These are phyloP conservation scores for Crenuchus spilurus DNA, from an alignment of 2,797 vertebrate genomes.

Conservation along the genomic window DNA sequence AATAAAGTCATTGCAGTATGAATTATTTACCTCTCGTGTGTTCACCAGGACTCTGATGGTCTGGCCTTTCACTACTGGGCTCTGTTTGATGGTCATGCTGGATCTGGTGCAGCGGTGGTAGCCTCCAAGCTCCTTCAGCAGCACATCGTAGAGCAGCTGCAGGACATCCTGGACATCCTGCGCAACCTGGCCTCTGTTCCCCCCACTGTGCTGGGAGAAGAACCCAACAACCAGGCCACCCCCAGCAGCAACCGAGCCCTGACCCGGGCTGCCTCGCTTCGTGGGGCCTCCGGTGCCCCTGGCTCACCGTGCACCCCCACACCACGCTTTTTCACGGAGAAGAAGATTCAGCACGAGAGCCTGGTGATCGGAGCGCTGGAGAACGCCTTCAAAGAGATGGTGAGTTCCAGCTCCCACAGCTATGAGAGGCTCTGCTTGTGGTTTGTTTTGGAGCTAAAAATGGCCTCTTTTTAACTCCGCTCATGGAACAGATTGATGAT, in stretches of 20 bases:
- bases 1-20: too few species aligned
- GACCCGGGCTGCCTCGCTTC: constrained; percentile 87
- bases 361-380: constrained; percentile 93
- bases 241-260: constrained; percentile 77
- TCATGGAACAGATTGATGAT: not conserved
- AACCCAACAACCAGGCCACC: constrained; percentile 75
- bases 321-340: constrained; percentile 91
- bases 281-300: constrained; percentile 81
- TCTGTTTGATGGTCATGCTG: constrained; percentile 94
- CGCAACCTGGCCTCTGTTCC: constrained; percentile 79
- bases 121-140: constrained; percentile 90
- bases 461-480: not conserved
- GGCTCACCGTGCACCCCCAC: constrained; percentile 82
- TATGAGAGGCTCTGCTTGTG: not conserved
- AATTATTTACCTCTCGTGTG: not conserved
- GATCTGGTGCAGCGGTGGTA: constrained; percentile 90
- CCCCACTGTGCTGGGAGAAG: constrained; percentile 88
- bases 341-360: constrained; percentile 93
- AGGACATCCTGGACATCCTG: constrained; percentile 87
- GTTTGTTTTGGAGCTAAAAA: not conserved
- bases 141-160: constrained; percentile 89
- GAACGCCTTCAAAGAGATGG: constrained; percentile 96
- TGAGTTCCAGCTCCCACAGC: constrained; percentile 64
- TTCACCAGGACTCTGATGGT: constrained; percentile 81
- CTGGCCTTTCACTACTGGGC: constrained; percentile 94